Evolutionary conservation across 2,113 vertebrate species (phyloP), one percentile per base, ranked within the genome.

Genomic region (Rhynchomys soricoides): DNA sequence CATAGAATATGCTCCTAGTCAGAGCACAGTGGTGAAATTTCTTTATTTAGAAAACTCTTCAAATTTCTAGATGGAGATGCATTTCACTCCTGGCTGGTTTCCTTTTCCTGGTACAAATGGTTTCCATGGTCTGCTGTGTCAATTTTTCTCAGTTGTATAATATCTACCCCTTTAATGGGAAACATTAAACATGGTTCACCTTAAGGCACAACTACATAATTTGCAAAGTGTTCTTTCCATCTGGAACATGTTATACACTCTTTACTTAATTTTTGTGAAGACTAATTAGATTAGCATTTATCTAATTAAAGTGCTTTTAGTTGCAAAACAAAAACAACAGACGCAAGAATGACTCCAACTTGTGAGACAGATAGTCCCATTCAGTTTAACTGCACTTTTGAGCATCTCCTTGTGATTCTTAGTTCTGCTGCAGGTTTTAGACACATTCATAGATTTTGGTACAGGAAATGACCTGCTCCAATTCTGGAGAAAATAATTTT

Each of bases 131-230:
- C 68, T 29, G 0, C 24, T 52, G 55, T 74, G 75, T 95, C 24
- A 40, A 3, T 79, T 93, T 95, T 94, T 90, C 89, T 95, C 86
- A 95, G 70, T 26, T 88, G 19, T 68, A 73, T 62, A 85, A 74
- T 87, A 68, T 81, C 15, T n/a, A 78, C 31, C 82, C 2, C 55
- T 92, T 92, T 40, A 94, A 55, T 93, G 70, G 48, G 66, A 73
- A 92, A 94, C 37, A 85, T n/a, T 88, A 85, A 52, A 66, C 64
- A 82, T 48, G 82, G 26, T 48, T 70, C 5, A 82, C 15, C 64
- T 92, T 83, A n/a, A 94, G 66, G 55, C 55, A 68, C 9, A 74
- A 29, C 48, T 66, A 45, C 5, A 70, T 74, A 50, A 75, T 62
- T 91, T 59, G 21, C 3, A 78, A 73, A 52, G 45, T 71, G 55